Conservation (phyloP, 2,113 vertebrate genomes). For the Myocastor coypus region DNA sequence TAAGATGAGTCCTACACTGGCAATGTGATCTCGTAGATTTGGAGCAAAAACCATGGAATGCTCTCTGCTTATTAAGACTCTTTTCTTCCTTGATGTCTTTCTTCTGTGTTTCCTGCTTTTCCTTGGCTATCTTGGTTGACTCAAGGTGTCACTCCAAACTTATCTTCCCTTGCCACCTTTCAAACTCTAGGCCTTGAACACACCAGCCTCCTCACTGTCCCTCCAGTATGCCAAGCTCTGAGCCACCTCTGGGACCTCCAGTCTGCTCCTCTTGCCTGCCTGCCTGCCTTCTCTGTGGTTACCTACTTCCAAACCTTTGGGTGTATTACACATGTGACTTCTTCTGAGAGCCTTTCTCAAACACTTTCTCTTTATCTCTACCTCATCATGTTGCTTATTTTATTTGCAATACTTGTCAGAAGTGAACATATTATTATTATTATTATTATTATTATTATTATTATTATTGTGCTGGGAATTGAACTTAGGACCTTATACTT, state of each 20-base stretch:
- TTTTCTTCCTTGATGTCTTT: background rate
- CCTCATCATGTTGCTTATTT: background rate
- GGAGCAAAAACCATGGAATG: background rate
- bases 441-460: too few species aligned
- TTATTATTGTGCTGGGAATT: too few species aligned
- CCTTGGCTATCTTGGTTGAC: background rate
- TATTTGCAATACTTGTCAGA: background rate
- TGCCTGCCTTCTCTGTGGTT: background rate
- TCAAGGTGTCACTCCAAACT: background rate
- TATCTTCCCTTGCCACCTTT: background rate
- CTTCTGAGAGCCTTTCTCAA: background rate
- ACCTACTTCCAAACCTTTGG: background rate
- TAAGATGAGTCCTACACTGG: background rate
- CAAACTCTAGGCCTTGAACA: background rate
- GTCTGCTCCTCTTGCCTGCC: background rate
- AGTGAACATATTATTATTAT: background rate
- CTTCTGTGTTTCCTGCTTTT: background rate
- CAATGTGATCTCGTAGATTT: background rate
- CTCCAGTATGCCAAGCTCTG: fast-evolving
- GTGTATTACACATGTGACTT: background rate
- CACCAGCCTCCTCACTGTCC: background rate
- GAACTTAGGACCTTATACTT: too few species aligned
- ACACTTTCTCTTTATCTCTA: background rate
- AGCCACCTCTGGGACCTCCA: background rate
- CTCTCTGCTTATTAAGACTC: background rate